Percentiles rank a stretch among this genome's conserved stretches.
Evolutionary conservation across 2,797 vertebrate species (phyloP).

Genomic region (Artibeus jamaicensis): DNA sequence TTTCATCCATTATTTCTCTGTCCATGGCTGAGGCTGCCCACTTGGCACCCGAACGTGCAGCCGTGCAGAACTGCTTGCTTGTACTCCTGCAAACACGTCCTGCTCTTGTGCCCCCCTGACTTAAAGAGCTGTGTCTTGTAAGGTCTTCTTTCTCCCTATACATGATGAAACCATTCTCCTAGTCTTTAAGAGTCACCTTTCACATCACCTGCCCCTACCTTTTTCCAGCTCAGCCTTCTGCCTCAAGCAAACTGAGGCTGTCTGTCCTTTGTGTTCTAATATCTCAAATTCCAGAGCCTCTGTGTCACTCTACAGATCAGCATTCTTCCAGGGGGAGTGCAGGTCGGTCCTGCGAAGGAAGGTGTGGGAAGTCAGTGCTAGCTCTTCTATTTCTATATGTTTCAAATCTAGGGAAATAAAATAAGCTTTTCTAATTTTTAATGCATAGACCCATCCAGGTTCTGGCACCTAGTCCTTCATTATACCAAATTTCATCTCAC

Average conservation of each 20-base stretch:
- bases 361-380: background rate
- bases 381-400: background rate
- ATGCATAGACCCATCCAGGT: background rate
- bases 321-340: background rate
- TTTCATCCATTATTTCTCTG: conserved; percentile 39
- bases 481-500: background rate
- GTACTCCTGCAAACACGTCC: background rate
- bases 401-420: background rate
- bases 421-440: background rate
- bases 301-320: background rate
- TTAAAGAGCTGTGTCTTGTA: background rate
- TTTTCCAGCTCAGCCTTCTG: background rate
- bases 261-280: background rate
- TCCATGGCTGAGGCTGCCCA: background rate
- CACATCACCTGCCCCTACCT: background rate
- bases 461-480: background rate
- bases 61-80: background rate
- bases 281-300: background rate
- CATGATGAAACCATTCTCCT: background rate
- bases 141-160: background rate
- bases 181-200: background rate
- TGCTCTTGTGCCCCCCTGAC: background rate
- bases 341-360: background rate
- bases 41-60: background rate
- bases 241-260: background rate